phyloP scores from a whole-genome alignment of 2,797 vertebrate genomes.

The Botia almorhae region DNA sequence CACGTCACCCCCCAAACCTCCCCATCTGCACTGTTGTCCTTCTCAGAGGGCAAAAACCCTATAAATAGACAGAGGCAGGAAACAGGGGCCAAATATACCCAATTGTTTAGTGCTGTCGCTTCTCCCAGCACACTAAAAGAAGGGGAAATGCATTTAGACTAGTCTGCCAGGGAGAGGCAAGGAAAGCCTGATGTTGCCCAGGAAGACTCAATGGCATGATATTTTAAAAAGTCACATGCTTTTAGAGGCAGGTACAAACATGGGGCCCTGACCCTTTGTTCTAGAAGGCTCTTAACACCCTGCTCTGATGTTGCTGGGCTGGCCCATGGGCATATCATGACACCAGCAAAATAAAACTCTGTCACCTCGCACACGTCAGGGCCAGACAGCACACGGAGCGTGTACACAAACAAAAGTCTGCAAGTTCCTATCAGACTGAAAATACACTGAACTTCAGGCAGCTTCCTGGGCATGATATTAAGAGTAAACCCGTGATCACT shows the following conservation, averaged over 20 bases:
- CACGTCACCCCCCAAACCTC: neutral
- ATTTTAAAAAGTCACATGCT: slow-evolving; percentile 13
- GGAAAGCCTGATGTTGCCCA: slow-evolving; percentile 30
- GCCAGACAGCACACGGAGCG: slow-evolving; percentile 12
- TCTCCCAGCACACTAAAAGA: slow-evolving; percentile 43
- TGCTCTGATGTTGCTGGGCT: slow-evolving; percentile 12
- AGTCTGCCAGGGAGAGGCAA: slow-evolving; percentile 13
- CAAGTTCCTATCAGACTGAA: neutral
- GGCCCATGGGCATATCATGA: slow-evolving; percentile 14
- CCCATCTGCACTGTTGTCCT: slow-evolving; percentile 19
- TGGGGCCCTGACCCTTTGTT: slow-evolving; percentile 40
- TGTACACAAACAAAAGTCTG: slow-evolving; percentile 22
- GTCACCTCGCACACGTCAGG: slow-evolving; percentile 16
- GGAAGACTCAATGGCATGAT: slow-evolving; percentile 41
- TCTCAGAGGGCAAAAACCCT: slow-evolving; percentile 46
- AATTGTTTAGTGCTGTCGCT: slow-evolving; percentile 56
- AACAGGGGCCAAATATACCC: slow-evolving; percentile 55
- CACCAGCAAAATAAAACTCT: slow-evolving; percentile 46
- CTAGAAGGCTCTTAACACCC: slow-evolving; percentile 32
- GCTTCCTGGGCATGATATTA: slow-evolving; percentile 17
- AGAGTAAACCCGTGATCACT: slow-evolving; percentile 8
- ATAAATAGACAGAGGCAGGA: slow-evolving; percentile 53
- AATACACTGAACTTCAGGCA: neutral
- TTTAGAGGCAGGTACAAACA: slow-evolving; percentile 35
- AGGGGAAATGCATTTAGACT: slow-evolving; percentile 31